Evolutionary conservation across 2,888 invertebrate genomes (phyloP).

Genomic region (Sphecodes monilicornis): DNA sequence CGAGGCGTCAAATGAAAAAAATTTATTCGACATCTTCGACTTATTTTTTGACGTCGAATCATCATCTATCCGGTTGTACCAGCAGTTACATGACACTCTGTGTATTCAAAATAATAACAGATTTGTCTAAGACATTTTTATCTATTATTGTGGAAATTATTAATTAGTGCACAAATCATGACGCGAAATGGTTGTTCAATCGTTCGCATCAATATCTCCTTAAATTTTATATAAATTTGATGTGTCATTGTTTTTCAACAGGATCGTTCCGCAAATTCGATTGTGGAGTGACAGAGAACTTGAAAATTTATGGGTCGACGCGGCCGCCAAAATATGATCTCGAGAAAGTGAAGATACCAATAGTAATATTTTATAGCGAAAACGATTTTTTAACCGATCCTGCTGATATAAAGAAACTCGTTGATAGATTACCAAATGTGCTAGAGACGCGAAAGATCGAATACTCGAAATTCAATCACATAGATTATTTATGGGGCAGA

Average conservation of each 20-base stretch:
- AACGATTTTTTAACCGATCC: constrained; percentile 87
- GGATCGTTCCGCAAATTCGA: constrained; percentile 87
- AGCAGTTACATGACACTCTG: too few relatives aligned
- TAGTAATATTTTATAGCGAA: constrained; percentile 87
- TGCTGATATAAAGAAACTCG: constrained; percentile 78
- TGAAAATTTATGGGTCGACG: constrained; percentile 85
- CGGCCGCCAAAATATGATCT: constrained; percentile 87
- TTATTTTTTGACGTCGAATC: too few relatives aligned
- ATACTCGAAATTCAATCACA: constrained; percentile 81
- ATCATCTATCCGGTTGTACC: too few relatives aligned
- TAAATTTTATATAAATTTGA: background rate
- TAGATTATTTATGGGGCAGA: constrained; percentile 82
- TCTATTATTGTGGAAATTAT: background rate
- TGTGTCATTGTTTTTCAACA: constrained; percentile 73
- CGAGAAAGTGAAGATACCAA: constrained; percentile 87
- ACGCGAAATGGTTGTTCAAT: background rate
- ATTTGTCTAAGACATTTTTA: too few relatives aligned
- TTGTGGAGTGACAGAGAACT: constrained; percentile 85
- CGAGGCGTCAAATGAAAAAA: too few relatives aligned
- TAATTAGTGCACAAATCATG: background rate
- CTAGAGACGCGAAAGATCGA: constrained; percentile 76
- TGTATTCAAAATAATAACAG: too few relatives aligned
- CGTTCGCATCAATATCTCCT: background rate
- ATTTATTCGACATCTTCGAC: too few relatives aligned
- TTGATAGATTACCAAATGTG: constrained; percentile 78